Evolutionary conservation across 2,797 vertebrate genomes (phyloP), one percentile per base, ranked within the genome.

Genomic region (Myotis myotis): DNA sequence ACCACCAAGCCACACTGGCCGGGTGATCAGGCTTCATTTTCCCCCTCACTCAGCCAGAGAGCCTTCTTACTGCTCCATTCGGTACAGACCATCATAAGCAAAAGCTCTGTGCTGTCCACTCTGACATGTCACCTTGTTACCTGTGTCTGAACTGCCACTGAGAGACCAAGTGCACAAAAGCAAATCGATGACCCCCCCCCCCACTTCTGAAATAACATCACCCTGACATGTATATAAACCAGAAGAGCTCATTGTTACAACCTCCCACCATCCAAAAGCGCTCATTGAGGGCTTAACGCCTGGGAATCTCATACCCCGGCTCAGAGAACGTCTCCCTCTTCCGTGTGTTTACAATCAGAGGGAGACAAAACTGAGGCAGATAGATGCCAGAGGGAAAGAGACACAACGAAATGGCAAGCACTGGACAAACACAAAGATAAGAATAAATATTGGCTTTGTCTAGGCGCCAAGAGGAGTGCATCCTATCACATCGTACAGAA

Each of bases 391-490:
- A 20, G 70, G 70, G 93, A 96, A 95, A 93, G 7, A 87, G 94
- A 91, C n/a, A 79, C 53, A 94, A 51, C 22, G 15, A 68, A 87
- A 60, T 36, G 83, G 87, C 33, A 68, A 91, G 66, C 47, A 64
- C 38, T 84, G 60, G 55, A 87, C 57, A 92, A 80, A 87, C 28
- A 84, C 66, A 74, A 68, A 92, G 88, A 93, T 79, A 87, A 92
- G 83, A 51, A 36, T 91, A 96, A 96, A 93, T 68, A 91, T n/a
- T 88, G 89, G 76, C 91, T 94, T 95, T 86, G 86, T 94, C 12
- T 30, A 12, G 20, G 75, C 60, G 72, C 92, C 84, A 66, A 75
- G 71, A 55, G 22, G 5, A 28, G 25, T 20, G 23, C 30, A 5
- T 64, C 70, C 72, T 51, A 8, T 23, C 84, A 53, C 81, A 81